These are phyloP conservation scores for Therioaphis trifolii DNA, from an alignment of 2,888 invertebrate genomes.

Conservation along the genomic window DNA sequence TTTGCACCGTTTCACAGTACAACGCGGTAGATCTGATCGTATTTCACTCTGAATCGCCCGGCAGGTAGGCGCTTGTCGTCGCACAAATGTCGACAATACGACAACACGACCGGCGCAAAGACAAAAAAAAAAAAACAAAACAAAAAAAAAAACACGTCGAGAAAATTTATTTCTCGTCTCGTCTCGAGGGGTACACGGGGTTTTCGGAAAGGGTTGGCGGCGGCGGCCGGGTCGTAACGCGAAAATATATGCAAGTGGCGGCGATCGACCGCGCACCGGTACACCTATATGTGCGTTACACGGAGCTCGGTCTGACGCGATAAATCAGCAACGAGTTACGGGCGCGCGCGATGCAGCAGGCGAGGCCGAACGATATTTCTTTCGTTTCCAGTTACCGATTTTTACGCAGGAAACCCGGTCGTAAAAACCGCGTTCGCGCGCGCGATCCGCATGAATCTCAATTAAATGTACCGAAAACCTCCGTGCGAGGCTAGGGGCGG, in stretches of 20 bases:
- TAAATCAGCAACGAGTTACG: conserved; percentile 15
- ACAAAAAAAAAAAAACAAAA: too few relatives aligned
- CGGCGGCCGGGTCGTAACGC: not conserved
- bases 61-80: too few relatives aligned
- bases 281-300: too few relatives aligned
- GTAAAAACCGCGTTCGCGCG: conserved; percentile 36
- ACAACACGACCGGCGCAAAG: too few relatives aligned
- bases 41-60: too few relatives aligned
- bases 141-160: too few relatives aligned
- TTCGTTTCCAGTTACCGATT: conserved; percentile 40
- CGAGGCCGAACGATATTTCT: conserved; percentile 26
- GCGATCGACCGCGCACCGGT: not conserved
- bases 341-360: conserved; percentile 3
- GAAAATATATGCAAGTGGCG: not conserved
- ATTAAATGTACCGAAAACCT: conserved; percentile 49
- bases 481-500: too few relatives aligned
- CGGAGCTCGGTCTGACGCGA: not conserved
- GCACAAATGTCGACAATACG: too few relatives aligned
- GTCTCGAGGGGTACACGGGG: conserved; percentile 18
- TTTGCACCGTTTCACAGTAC: too few relatives aligned
- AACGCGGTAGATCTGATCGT: too few relatives aligned
- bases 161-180: not conserved
- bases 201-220: not conserved
- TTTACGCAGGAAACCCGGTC: conserved; percentile 31
- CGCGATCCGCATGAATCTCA: conserved; percentile 8